phyloP scores from a whole-genome alignment of 2,888 invertebrate species.

The Neocrepidodera transversa region DNA sequence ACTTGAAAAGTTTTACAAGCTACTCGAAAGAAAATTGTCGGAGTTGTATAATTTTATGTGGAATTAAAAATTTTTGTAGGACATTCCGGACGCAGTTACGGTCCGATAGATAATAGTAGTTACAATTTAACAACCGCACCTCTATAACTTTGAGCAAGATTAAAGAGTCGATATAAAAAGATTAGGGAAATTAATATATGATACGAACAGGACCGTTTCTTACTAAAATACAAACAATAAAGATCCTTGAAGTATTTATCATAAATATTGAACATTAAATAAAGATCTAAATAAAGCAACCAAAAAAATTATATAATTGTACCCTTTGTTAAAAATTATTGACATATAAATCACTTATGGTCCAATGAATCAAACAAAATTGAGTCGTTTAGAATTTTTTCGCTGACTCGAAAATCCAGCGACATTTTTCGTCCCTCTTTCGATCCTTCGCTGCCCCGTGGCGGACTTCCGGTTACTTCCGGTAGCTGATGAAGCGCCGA shows the following conservation, averaged over 20 bases:
- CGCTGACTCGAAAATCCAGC: constrained; percentile 13
- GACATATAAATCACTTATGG: too few species aligned
- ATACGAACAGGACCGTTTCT: too few species aligned
- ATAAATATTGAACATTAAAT: too few species aligned
- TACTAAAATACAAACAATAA: too few species aligned
- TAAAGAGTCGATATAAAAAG: too few species aligned
- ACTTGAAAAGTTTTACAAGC: constrained; percentile 53
- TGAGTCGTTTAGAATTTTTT: constrained; percentile 22
- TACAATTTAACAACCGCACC: constrained; percentile 11
- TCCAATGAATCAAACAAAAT: too few species aligned
- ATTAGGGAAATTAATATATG: too few species aligned
- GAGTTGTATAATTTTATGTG: constrained; percentile 46
- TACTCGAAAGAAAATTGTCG: constrained; percentile 47
- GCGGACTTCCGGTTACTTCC: constrained; percentile 46
- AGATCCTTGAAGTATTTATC: too few species aligned
- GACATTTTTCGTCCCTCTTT: constrained; percentile 7
- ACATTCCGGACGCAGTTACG: constrained; percentile 17
- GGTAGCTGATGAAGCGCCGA: constrained; percentile 45
- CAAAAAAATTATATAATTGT: too few species aligned
- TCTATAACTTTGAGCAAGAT: too few species aligned
- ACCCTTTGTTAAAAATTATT: too few species aligned
- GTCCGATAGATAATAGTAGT: constrained; percentile 15
- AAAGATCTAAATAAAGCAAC: too few species aligned
- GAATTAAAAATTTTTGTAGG: constrained; percentile 49
- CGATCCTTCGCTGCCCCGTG: constrained; percentile 31